These are phyloP conservation scores for Mugil cephalus DNA, from an alignment of 2,113 vertebrate species.

Conservation along the genomic window DNA sequence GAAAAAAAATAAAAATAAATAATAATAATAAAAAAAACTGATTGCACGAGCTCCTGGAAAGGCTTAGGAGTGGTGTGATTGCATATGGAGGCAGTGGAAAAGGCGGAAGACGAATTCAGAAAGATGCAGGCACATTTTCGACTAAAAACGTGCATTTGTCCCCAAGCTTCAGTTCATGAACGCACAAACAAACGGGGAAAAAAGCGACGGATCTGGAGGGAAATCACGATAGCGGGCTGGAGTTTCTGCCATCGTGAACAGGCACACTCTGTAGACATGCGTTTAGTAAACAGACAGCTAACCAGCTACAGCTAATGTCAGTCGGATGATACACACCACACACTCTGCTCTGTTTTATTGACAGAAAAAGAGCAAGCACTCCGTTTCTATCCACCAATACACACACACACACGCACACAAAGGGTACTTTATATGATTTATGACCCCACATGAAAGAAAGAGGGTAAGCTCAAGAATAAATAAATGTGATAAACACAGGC, in stretches of 20 bases:
- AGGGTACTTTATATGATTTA: conserved; percentile 54
- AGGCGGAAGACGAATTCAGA: not conserved
- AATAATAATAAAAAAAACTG: too few species aligned
- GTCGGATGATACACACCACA: conserved; percentile 12
- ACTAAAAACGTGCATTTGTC: not conserved
- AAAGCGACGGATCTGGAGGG: not conserved
- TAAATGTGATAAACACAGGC: conserved; percentile 60
- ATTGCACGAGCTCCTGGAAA: not conserved
- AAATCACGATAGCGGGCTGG: not conserved
- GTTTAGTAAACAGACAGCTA: not conserved
- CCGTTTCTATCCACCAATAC: conserved; percentile 21
- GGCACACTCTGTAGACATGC: not conserved
- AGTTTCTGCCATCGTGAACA: not conserved
- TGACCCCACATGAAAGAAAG: conserved; percentile 50
- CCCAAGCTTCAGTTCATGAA: not conserved
- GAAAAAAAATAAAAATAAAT: too few species aligned
- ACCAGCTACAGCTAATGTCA: not conserved
- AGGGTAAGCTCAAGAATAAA: conserved; percentile 37
- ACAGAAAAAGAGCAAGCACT: conserved; percentile 40
- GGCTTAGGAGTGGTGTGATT: not conserved
- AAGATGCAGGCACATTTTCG: not conserved
- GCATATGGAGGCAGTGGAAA: not conserved
- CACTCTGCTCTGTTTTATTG: conserved; percentile 25
- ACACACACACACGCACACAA: conserved; percentile 33
- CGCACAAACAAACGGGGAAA: not conserved